Conservation (phyloP, 1,140 invertebrate genomes). For the Heterodera schachtii region DNA sequence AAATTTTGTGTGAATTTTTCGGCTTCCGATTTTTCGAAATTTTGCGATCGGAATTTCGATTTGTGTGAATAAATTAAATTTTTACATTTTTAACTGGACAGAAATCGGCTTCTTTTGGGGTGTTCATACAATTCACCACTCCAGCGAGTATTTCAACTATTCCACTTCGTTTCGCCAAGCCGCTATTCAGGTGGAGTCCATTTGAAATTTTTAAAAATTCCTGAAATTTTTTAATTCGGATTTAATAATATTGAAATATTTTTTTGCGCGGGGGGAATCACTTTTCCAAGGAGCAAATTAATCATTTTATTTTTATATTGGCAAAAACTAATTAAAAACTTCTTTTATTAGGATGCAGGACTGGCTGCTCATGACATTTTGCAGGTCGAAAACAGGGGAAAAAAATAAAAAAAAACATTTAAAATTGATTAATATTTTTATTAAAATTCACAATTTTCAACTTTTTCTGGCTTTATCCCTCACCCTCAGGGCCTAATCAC, state of each 20-base stretch:
- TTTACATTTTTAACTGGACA: constrained; percentile 54
- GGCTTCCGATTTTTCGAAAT: too few relatives aligned
- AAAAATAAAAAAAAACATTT: neutral
- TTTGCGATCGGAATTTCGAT: too few relatives aligned
- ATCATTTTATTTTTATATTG: too few relatives aligned
- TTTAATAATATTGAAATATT: too few relatives aligned
- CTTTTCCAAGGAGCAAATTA: neutral
- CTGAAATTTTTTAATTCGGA: too few relatives aligned
- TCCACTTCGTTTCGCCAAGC: constrained; percentile 71
- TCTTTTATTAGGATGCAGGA: constrained; percentile 48
- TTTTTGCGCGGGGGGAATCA: neutral
- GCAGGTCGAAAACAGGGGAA: constrained; percentile 34
- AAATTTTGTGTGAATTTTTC: too few relatives aligned
- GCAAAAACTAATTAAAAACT: neutral
- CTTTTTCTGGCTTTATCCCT: too few relatives aligned
- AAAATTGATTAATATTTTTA: constrained; percentile 1
- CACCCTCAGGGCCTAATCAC: too few relatives aligned
- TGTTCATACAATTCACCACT: constrained; percentile 92
- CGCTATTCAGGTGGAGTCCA: constrained; percentile 52
- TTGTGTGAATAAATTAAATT: neutral
- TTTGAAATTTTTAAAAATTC: neutral
- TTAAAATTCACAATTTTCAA: too few relatives aligned
- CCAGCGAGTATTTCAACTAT: constrained; percentile 90
- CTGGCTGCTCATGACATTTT: constrained; percentile 66
- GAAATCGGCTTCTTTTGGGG: constrained; percentile 88